Percentiles rank a stretch among this genome's conserved stretches.
Evolutionary conservation across 2,797 vertebrate genomes (phyloP).

Genomic region (Brachyalestes nurse): DNA sequence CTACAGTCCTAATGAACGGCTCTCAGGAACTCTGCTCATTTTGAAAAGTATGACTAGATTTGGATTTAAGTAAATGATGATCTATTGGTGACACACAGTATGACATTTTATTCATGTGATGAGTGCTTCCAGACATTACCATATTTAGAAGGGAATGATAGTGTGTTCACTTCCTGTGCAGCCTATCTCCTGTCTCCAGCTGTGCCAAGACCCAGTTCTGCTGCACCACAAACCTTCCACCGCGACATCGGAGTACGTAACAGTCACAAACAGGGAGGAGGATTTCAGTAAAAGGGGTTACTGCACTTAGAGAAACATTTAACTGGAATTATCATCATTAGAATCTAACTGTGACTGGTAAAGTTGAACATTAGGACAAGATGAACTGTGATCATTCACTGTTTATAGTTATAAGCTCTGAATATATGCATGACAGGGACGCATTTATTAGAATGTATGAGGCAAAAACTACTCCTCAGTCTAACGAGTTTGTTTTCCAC

Average conservation of each 20-base stretch:
- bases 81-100: neutral
- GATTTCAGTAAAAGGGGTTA: neutral
- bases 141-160: slow-evolving; percentile 6
- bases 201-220: neutral
- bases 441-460: too few species aligned
- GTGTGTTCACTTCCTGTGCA: slow-evolving; percentile 12
- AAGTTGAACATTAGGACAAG: neutral
- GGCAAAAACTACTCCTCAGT: too few species aligned
- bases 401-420: too few species aligned
- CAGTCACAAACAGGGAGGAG: neutral
- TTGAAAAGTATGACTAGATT: neutral
- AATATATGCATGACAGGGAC: too few species aligned
- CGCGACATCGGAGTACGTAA: neutral
- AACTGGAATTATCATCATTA: neutral
- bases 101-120: neutral
- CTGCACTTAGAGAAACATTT: neutral
- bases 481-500: too few species aligned
- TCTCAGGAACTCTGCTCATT: neutral
- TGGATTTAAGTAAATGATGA: neutral
- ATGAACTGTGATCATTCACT: too few species aligned
- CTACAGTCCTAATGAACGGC: neutral
- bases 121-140: neutral
- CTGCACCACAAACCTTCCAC: neutral
- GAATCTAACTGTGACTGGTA: neutral
- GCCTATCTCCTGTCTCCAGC: slow-evolving; percentile 8